Percentiles rank a stretch among this genome's conserved stretches.
Evolutionary conservation across 2,797 vertebrate species (phyloP).

Genomic region (Parotocinclus haroldoi): DNA sequence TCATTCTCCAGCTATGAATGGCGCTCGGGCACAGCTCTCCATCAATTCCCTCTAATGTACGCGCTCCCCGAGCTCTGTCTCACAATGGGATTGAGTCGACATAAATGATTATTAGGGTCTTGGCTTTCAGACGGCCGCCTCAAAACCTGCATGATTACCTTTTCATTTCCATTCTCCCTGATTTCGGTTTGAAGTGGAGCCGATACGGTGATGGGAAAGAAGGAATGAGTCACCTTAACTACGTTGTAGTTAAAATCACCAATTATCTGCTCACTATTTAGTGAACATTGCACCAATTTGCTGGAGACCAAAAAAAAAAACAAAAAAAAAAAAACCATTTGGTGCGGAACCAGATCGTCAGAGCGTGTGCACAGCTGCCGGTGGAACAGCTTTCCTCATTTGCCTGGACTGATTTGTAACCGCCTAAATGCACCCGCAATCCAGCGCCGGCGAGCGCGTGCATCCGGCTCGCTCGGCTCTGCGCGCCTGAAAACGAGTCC

Average conservation of each 20-base stretch:
- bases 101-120: conserved; percentile 22
- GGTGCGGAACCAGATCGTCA: conserved; percentile 29
- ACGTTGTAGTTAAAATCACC: conserved; percentile 10
- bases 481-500: conserved; percentile 30
- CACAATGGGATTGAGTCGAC: conserved; percentile 23
- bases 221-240: conserved; percentile 27
- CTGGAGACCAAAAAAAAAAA: too few species aligned
- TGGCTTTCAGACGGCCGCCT: neutral
- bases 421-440: conserved; percentile 1
- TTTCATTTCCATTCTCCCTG: conserved; percentile 24
- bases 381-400: conserved; percentile 1
- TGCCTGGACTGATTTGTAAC: conserved; percentile 1
- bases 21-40: conserved; percentile 19
- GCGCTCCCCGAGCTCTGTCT: conserved; percentile 7
- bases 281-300: conserved; percentile 25
- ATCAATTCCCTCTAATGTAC: conserved; percentile 20
- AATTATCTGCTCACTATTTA: too few species aligned
- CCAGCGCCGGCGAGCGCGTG: neutral
- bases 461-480: neutral
- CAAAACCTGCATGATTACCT: conserved; percentile 1
- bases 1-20: conserved; percentile 37
- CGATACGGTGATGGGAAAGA: conserved; percentile 16
- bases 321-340: conserved; percentile 36
- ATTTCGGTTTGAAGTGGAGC: conserved; percentile 3
- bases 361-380: neutral